A percentile compares a stretch with the other conserved stretches of the same genome.
phyloP scores from a whole-genome alignment of 2,797 vertebrate species.

The Echeneis naucrates region DNA sequence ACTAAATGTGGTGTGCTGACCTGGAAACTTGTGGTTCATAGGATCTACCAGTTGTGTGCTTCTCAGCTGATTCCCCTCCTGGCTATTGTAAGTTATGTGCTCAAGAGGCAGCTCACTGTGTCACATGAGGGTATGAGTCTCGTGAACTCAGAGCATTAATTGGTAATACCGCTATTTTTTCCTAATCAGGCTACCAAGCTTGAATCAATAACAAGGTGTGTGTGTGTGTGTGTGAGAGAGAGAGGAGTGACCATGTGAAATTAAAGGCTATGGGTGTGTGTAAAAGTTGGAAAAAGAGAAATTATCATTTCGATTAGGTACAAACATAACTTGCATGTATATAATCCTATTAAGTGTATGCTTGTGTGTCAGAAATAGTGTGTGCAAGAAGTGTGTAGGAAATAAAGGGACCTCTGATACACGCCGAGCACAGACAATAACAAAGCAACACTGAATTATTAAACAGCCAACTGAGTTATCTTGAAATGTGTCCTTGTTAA shows the following conservation, averaged over 20 bases:
- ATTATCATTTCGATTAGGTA: not conserved
- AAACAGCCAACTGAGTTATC: conserved; percentile 49
- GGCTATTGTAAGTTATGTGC: conserved; percentile 49
- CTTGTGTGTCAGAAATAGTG: conserved; percentile 31
- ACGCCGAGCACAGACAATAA: conserved; percentile 39
- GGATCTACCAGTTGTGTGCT: conserved; percentile 63
- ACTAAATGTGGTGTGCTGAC: conserved; percentile 58
- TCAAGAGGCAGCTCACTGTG: conserved; percentile 47
- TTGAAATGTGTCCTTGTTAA: conserved; percentile 64
- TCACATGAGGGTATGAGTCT: conserved; percentile 73
- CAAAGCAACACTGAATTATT: conserved; percentile 72
- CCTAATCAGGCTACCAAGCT: conserved; percentile 55
- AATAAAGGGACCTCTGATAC: conserved; percentile 34
- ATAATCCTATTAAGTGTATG: not conserved
- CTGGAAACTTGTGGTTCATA: conserved; percentile 62
- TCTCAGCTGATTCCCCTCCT: conserved; percentile 77
- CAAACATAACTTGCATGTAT: not conserved
- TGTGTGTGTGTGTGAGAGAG: not conserved
- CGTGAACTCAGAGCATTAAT: conserved; percentile 59
- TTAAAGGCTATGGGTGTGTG: not conserved
- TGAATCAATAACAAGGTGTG: conserved; percentile 52
- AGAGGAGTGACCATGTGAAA: conserved; percentile 28
- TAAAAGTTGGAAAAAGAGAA: not conserved
- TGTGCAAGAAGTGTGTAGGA: too few relatives aligned
- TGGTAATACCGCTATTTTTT: conserved; percentile 55